Percentiles rank a stretch among this genome's conserved stretches.
phyloP scores from a whole-genome alignment of 1,140 invertebrate genomes.

The Leptopilina boulardi region DNA sequence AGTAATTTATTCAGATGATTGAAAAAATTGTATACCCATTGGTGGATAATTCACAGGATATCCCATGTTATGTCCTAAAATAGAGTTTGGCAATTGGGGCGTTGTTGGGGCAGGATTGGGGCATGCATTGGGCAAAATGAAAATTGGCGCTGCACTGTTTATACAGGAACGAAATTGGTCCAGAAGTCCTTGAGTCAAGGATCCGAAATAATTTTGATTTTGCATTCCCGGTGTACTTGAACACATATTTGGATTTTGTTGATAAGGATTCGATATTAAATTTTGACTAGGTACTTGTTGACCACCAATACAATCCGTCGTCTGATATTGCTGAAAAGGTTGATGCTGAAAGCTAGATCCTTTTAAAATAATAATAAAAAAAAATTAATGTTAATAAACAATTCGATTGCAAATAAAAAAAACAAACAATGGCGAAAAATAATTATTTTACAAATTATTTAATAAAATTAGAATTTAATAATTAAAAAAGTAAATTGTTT shows the following conservation, averaged over 20 bases:
- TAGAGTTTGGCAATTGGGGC: background rate
- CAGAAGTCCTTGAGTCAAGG: conserved; percentile 47
- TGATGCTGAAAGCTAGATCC: background rate
- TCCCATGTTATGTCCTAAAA: background rate
- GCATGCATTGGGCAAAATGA: conserved; percentile 65
- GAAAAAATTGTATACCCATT: background rate
- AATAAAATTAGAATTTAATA: no score
- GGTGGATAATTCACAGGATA: background rate
- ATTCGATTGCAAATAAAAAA: no score
- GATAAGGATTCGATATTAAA: conserved; percentile 7
- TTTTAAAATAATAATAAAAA: background rate
- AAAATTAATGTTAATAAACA: background rate
- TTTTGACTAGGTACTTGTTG: background rate
- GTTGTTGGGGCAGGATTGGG: conserved; percentile 38
- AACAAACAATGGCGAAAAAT: no score
- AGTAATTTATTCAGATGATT: background rate
- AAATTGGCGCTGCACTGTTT: conserved; percentile 60
- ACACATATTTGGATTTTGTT: background rate
- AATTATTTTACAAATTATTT: no score
- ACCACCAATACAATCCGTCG: background rate
- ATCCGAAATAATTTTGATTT: conserved; percentile 18
- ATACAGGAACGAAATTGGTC: conserved; percentile 64
- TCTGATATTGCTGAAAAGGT: background rate
- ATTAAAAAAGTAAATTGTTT: no score
- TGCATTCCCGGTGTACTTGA: background rate